phyloP scores from a whole-genome alignment of 2,797 vertebrate species.

The Pseudochirops corinnae region DNA sequence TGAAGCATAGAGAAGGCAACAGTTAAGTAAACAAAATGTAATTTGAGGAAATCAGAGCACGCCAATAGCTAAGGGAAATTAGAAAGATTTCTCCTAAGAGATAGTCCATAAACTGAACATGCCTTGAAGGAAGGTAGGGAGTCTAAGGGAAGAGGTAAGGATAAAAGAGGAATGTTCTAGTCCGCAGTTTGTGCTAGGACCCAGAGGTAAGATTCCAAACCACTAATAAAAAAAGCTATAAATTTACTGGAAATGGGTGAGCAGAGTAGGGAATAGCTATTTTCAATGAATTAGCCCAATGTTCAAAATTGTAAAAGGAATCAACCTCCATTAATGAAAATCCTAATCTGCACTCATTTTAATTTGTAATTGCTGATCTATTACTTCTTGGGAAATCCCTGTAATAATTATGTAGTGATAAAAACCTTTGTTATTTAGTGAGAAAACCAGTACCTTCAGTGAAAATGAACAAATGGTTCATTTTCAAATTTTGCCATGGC shows the following conservation, averaged over 20 bases:
- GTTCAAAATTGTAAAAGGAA: not conserved
- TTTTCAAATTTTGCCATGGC: not conserved
- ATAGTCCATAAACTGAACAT: not conserved
- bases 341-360: not conserved
- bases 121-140: not conserved
- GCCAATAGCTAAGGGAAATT: not conserved
- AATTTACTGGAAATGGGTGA: not conserved
- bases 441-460: not conserved
- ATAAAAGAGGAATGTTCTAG: not conserved
- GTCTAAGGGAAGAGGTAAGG: not conserved
- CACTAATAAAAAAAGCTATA: not conserved
- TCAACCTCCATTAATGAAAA: not conserved
- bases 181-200: not conserved
- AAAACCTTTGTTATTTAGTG: not conserved
- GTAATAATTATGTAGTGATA: not conserved
- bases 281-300: not conserved
- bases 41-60: not conserved
- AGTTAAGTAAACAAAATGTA: not conserved
- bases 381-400: not conserved
- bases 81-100: not conserved
- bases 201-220: not conserved
- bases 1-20: not conserved
- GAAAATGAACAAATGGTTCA: not conserved
- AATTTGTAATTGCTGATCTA: not conserved
- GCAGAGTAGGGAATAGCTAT: not conserved